phyloP scores from a whole-genome alignment of 2,888 invertebrate genomes.

The Cryptocephalus primarius region DNA sequence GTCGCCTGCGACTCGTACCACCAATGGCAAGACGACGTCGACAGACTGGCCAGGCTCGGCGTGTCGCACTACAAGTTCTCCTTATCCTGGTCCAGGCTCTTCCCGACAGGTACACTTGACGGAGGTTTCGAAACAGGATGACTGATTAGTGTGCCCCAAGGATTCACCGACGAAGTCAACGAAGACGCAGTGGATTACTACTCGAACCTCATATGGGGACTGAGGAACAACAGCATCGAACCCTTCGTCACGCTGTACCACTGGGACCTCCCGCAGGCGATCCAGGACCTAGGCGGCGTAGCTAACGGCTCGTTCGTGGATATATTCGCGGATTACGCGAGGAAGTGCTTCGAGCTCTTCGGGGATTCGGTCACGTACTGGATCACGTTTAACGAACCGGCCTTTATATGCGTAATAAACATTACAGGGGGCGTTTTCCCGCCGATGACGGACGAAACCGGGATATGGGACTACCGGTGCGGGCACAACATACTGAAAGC shows the following conservation, averaged over 20 bases:
- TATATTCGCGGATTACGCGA: conserved; percentile 42
- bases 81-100: not conserved
- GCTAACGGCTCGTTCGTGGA: conserved; percentile 47
- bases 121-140: too few species aligned
- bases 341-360: conserved; percentile 30
- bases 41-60: not conserved
- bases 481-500: not conserved
- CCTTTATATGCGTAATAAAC: conserved; percentile 15
- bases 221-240: conserved; percentile 40
- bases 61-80: not conserved
- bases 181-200: conserved; percentile 63
- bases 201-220: conserved; percentile 58
- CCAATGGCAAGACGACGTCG: not conserved
- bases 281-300: conserved; percentile 50
- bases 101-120: not conserved
- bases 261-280: conserved; percentile 18
- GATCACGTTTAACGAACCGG: conserved; percentile 45
- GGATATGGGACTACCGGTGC: not conserved
- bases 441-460: conserved; percentile 34
- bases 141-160: not conserved
- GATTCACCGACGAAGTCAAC: conserved; percentile 44
- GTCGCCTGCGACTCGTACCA: not conserved
- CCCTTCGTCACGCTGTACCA: conserved; percentile 56
- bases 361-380: conserved; percentile 34
- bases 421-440: conserved; percentile 19